Percentiles rank a stretch among this genome's conserved stretches.
Evolutionary conservation across 2,113 vertebrate genomes (phyloP).

Genomic region (Balaenoptera acutorostrata): DNA sequence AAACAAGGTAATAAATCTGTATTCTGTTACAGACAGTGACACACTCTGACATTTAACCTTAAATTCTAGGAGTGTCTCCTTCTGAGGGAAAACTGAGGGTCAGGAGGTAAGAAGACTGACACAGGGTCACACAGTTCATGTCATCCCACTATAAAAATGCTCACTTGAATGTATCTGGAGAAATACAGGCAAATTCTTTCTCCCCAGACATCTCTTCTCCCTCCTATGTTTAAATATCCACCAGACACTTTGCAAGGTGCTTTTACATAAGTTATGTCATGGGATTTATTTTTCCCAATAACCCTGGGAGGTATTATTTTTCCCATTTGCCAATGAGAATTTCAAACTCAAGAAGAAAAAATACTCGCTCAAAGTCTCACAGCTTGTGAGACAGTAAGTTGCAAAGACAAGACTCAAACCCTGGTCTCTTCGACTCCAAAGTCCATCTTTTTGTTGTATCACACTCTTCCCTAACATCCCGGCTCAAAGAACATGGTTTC

Average conservation of each 20-base stretch:
- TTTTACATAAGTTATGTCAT: background rate
- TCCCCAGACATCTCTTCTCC: background rate
- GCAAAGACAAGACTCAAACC: background rate
- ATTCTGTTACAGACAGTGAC: background rate
- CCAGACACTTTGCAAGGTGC: background rate
- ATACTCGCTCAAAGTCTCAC: background rate
- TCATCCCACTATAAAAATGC: background rate
- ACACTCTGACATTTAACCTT: background rate
- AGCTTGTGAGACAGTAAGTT: background rate
- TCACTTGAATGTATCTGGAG: background rate
- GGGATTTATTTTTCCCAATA: background rate
- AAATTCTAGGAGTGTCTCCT: background rate
- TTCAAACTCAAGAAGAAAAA: background rate
- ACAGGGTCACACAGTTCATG: background rate
- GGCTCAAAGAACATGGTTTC: background rate
- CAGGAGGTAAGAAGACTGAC: background rate
- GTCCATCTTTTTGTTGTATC: background rate
- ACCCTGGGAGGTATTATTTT: background rate
- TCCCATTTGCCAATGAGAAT: background rate
- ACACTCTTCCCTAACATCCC: background rate
- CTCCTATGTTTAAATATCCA: background rate
- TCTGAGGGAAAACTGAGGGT: background rate
- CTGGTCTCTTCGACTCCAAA: background rate
- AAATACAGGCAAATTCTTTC: background rate
- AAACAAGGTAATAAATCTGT: slow-evolving; percentile 8